Evolutionary conservation across 2,888 invertebrate species (phyloP).

Genomic region (Crematogaster levior): DNA sequence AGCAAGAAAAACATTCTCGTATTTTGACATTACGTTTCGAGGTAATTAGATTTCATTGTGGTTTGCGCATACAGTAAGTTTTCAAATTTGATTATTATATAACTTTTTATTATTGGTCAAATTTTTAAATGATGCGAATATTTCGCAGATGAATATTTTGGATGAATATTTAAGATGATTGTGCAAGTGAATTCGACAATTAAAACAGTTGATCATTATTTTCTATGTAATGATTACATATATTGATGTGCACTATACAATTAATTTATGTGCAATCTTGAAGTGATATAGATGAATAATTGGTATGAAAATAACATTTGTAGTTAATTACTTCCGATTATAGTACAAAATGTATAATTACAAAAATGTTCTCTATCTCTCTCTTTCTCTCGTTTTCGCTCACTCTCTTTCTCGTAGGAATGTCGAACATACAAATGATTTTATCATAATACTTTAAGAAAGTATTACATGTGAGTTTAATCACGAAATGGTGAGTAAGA

Average conservation of each 20-base stretch:
- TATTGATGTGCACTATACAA: background rate
- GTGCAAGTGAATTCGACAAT: background rate
- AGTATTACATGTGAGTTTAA: background rate
- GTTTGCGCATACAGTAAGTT: background rate
- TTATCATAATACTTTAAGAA: constrained; percentile 7
- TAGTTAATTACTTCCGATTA: background rate
- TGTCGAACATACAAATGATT: background rate
- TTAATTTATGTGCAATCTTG: background rate
- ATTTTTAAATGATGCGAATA: background rate
- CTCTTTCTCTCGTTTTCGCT: background rate
- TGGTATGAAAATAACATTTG: too few relatives aligned
- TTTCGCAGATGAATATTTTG: background rate
- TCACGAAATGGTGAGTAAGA: constrained; percentile 24
- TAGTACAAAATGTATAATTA: constrained; percentile 1
- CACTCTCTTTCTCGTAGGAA: background rate
- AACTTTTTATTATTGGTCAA: background rate
- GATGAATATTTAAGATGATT: too few relatives aligned
- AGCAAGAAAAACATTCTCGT: too few relatives aligned
- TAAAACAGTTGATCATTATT: background rate
- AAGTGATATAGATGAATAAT: background rate
- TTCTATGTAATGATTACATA: background rate
- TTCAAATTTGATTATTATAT: background rate
- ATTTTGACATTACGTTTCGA: background rate
- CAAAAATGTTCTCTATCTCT: background rate
- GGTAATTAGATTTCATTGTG: background rate